Evolutionary conservation across 2,888 invertebrate species (phyloP).

Genomic region (Drymonia ruficornis): DNA sequence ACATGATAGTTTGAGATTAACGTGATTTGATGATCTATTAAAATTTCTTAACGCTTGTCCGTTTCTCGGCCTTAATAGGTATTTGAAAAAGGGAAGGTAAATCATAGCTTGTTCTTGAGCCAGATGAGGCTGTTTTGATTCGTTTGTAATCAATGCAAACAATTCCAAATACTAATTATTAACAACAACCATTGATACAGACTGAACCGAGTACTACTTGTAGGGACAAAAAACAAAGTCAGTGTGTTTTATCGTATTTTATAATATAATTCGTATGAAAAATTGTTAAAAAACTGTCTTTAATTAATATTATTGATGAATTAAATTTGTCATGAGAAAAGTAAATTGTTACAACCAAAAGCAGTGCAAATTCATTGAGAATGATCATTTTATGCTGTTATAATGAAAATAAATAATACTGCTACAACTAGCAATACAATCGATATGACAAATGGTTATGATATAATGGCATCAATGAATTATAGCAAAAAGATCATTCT

Average conservation of each 20-base stretch:
- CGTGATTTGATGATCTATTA: too few species aligned
- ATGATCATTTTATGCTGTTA: slow-evolving; percentile 31
- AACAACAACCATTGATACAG: too few species aligned
- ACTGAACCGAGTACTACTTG: too few species aligned
- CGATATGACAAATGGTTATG: slow-evolving; percentile 29
- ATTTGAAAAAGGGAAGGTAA: too few species aligned
- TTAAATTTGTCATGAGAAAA: slow-evolving; percentile 64
- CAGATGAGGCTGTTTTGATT: too few species aligned
- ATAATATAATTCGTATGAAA: slow-evolving; percentile 78
- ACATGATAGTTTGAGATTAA: too few species aligned
- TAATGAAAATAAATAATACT: slow-evolving; percentile 42
- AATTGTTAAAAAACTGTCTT: slow-evolving; percentile 78
- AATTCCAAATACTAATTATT: too few species aligned
- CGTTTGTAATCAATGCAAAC: too few species aligned
- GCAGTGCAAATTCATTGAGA: slow-evolving; percentile 43
- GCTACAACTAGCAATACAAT: slow-evolving; percentile 43
- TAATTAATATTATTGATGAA: slow-evolving; percentile 67
- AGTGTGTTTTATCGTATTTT: slow-evolving; percentile 61
- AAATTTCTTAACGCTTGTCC: too few species aligned
- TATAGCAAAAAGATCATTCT: slow-evolving; percentile 27
- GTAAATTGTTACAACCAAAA: slow-evolving; percentile 59
- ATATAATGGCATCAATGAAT: slow-evolving; percentile 20
- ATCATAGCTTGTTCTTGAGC: too few species aligned
- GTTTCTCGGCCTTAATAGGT: too few species aligned
- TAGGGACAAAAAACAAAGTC: neutral